These are phyloP conservation scores for Amblyjoppa fuscipennis DNA, from an alignment of 2,888 invertebrate genomes.

Conservation along the genomic window DNA sequence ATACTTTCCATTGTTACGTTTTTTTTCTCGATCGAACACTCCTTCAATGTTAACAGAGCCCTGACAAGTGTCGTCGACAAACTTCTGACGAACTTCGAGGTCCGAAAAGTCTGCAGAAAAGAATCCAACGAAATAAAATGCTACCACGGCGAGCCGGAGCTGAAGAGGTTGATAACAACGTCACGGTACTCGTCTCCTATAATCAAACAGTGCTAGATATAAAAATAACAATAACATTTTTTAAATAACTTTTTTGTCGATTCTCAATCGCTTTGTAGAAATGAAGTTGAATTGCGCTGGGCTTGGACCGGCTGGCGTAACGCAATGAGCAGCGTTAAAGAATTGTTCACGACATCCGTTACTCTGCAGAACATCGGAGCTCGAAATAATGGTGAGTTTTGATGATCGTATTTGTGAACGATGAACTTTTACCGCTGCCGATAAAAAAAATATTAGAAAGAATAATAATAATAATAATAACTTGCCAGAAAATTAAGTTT, in stretches of 20 bases:
- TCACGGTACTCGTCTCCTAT: conserved; percentile 66
- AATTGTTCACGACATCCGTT: conserved; percentile 87
- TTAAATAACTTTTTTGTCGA: conserved; percentile 25
- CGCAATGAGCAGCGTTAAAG: conserved; percentile 87
- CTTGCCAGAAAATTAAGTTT: neutral
- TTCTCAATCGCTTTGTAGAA: conserved; percentile 71
- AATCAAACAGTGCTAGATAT: neutral
- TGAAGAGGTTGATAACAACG: conserved; percentile 87
- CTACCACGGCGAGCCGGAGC: conserved; percentile 88
- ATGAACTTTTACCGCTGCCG: neutral
- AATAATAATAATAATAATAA: neutral
- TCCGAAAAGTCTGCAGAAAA: conserved; percentile 85
- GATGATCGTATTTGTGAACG: neutral
- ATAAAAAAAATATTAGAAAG: neutral
- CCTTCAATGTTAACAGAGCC: conserved; percentile 81
- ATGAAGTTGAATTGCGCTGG: conserved; percentile 87
- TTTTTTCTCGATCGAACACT: neutral
- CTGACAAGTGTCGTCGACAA: conserved; percentile 86
- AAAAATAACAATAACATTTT: neutral
- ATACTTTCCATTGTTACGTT: neutral
- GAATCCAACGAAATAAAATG: conserved; percentile 82
- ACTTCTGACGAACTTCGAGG: conserved; percentile 88
- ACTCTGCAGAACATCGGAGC: conserved; percentile 89
- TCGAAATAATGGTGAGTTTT: conserved; percentile 87
- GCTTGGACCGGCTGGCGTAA: conserved; percentile 90